A percentile compares a stretch with the other conserved stretches of the same genome.
phyloP scores from a whole-genome alignment of 1,140 invertebrate species.

The Aphaenogaster floridana region DNA sequence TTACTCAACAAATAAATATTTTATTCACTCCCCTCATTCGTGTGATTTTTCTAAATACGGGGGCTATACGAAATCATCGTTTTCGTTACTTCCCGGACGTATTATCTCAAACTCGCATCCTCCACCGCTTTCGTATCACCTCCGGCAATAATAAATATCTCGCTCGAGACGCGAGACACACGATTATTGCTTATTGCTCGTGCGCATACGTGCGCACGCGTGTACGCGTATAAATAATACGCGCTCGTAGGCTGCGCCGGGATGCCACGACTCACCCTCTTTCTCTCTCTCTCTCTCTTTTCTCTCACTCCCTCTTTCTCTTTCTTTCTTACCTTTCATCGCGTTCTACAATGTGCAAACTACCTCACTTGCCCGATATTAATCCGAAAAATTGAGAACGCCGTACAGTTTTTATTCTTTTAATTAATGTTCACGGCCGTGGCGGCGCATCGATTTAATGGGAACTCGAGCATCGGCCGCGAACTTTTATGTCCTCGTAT shows the following conservation, averaged over 20 bases:
- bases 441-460: slow-evolving; percentile 71
- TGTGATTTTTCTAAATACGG: slow-evolving; percentile 9
- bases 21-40: background rate
- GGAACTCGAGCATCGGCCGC: slow-evolving; percentile 60
- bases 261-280: background rate
- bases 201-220: slow-evolving; percentile 25
- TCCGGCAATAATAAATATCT: slow-evolving; percentile 64
- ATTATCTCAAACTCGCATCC: slow-evolving; percentile 54
- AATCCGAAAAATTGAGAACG: slow-evolving; percentile 69
- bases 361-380: slow-evolving; percentile 51
- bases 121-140: slow-evolving; percentile 41
- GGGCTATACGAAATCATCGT: slow-evolving; percentile 15
- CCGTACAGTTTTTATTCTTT: slow-evolving; percentile 65
- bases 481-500: slow-evolving; percentile 70
- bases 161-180: slow-evolving; percentile 51
- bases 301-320: background rate
- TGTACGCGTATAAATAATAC: slow-evolving; percentile 54
- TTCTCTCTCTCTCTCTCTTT: background rate
- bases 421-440: slow-evolving; percentile 73
- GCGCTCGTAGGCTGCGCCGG: slow-evolving; percentile 28
- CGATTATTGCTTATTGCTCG: slow-evolving; percentile 63
- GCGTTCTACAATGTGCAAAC: slow-evolving; percentile 32
- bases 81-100: slow-evolving; percentile 45
- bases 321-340: slow-evolving; percentile 6
- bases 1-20: background rate